Evolutionary conservation across 2,113 vertebrate genomes (phyloP).

Genomic region (Cnemophilus loriae): DNA sequence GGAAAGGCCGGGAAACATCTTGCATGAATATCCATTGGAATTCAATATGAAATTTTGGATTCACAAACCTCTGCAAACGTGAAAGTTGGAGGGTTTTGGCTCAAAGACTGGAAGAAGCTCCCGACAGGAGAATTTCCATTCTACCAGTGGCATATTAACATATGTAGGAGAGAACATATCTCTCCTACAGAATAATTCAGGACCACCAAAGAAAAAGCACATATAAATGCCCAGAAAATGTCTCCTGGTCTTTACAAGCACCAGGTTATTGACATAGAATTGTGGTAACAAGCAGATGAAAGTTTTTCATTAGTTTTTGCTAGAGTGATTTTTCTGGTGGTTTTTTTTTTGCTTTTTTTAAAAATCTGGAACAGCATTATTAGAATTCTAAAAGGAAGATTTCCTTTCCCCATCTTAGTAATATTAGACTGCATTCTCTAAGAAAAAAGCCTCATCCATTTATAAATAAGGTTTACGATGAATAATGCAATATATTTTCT

Average conservation of each 20-base stretch:
- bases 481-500: not conserved
- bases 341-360: fast-evolving
- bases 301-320: not conserved
- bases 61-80: not conserved
- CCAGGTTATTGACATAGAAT: not conserved
- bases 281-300: not conserved
- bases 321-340: not conserved
- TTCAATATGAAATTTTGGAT: not conserved
- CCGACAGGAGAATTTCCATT: not conserved
- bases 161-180: too few species aligned
- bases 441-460: not conserved
- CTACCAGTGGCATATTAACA: not conserved
- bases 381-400: not conserved
- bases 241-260: not conserved
- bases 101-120: not conserved
- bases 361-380: not conserved
- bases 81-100: not conserved
- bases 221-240: not conserved
- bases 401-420: not conserved
- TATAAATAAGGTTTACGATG: not conserved
- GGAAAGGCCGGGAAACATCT: not conserved
- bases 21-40: not conserved
- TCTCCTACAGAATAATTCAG: not conserved
- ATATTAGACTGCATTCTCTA: not conserved
- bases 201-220: not conserved